Percentiles rank a stretch among this genome's conserved stretches.
Conservation (phyloP, 2,113 vertebrate genomes). For the Nothoprocta pentlandii region DNA sequence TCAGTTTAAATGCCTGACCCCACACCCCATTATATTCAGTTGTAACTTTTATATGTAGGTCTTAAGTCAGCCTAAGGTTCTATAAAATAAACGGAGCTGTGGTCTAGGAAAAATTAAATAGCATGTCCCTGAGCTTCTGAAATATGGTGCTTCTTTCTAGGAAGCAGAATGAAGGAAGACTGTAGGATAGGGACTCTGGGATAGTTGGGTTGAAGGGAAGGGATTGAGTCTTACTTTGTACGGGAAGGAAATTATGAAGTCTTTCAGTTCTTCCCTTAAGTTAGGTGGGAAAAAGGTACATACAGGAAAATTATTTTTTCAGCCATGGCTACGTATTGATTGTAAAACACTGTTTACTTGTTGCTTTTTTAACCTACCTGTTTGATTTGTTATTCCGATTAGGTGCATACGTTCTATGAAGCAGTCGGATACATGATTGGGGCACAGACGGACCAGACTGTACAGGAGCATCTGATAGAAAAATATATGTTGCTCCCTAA, state of each 20-base stretch:
- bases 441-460: constrained; percentile 96
- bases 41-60: neutral
- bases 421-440: constrained; percentile 99
- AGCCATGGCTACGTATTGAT: neutral
- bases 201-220: neutral
- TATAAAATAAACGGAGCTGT: neutral
- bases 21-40: neutral
- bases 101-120: neutral
- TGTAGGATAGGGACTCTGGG: neutral
- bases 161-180: neutral
- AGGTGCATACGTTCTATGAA: constrained; percentile 99
- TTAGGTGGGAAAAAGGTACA: neutral
- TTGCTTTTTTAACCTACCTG: neutral
- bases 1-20: fast-evolving
- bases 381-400: neutral
- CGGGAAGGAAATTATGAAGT: no score
- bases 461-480: constrained; percentile 98
- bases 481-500: constrained; percentile 99
- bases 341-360: neutral
- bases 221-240: neutral
- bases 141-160: neutral
- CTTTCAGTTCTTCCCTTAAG: neutral
- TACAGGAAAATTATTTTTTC: neutral
- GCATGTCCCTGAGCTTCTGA: fast-evolving
- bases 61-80: neutral